phyloP scores from a whole-genome alignment of 2,797 vertebrate species.

The Taenioides sp. region DNA sequence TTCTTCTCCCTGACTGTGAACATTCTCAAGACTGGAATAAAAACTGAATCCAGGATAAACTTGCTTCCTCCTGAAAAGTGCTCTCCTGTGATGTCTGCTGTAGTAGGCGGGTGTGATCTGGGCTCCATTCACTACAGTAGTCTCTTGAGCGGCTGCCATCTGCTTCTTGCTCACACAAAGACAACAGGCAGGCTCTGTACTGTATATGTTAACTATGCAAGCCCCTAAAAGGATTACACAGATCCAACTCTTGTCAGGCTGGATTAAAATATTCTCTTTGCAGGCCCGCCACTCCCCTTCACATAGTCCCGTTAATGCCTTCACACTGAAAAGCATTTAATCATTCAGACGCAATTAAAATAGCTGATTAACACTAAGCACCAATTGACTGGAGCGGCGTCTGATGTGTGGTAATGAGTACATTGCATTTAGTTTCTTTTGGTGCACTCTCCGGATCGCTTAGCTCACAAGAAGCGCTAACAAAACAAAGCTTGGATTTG shows the following conservation, averaged over 20 bases:
- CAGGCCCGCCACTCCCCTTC: slow-evolving; percentile 50
- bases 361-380: slow-evolving; percentile 59
- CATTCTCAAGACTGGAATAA: slow-evolving; percentile 2
- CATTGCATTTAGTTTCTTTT: slow-evolving; percentile 34
- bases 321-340: slow-evolving; percentile 63
- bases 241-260: slow-evolving; percentile 74
- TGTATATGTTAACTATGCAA: slow-evolving; percentile 74
- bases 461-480: slow-evolving; percentile 17
- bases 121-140: slow-evolving; percentile 54
- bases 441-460: slow-evolving; percentile 35
- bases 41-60: slow-evolving; percentile 10
- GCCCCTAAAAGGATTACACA: slow-evolving; percentile 79
- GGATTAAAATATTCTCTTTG: slow-evolving; percentile 75
- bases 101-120: slow-evolving; percentile 33
- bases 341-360: slow-evolving; percentile 62
- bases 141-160: slow-evolving; percentile 61
- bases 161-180: slow-evolving; percentile 65
- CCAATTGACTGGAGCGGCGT: slow-evolving; percentile 42
- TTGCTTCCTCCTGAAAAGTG: slow-evolving; percentile 26
- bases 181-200: slow-evolving; percentile 60
- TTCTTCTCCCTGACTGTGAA: background rate
- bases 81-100: slow-evolving; percentile 37
- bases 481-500: slow-evolving; percentile 24
- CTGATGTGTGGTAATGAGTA: slow-evolving; percentile 45
- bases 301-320: slow-evolving; percentile 54